A percentile compares a stretch with the other conserved stretches of the same genome.
Evolutionary conservation across 2,888 invertebrate species (phyloP).

Genomic region (Salpingus planirostris): DNA sequence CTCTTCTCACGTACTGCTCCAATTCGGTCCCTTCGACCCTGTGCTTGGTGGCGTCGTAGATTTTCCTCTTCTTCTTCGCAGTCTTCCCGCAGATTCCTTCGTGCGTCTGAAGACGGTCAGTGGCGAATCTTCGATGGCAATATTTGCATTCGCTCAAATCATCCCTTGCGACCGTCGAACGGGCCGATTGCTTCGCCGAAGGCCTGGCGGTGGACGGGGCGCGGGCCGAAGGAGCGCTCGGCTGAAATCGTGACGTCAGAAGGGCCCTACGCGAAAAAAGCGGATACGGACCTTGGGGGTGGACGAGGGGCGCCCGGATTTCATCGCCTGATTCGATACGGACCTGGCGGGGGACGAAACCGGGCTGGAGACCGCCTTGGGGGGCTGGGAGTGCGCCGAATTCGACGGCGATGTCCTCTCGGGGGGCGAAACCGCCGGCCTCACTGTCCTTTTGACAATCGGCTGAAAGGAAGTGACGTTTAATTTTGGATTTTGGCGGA

Average conservation of each 20-base stretch:
- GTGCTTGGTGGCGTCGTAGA: conserved; percentile 85
- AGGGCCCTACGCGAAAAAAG: too few relatives aligned
- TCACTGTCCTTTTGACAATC: conserved; percentile 14
- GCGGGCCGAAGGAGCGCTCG: conserved; percentile 4
- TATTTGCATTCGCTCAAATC: conserved; percentile 54
- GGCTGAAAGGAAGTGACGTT: too few relatives aligned
- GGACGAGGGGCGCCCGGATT: too few relatives aligned
- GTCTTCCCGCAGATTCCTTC: conserved; percentile 77
- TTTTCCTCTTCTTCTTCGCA: conserved; percentile 72
- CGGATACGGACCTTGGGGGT: too few relatives aligned
- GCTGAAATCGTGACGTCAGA: too few relatives aligned
- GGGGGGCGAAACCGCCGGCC: conserved; percentile 5
- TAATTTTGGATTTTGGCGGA: too few relatives aligned
- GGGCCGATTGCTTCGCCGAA: conserved; percentile 27
- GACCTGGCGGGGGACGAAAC: conserved; percentile 8
- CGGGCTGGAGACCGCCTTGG: conserved; percentile 2
- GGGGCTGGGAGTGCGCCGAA: conserved; percentile 4
- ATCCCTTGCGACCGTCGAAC: conserved; percentile 34
- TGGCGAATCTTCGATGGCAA: conserved; percentile 73
- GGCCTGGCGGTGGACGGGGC: conserved; percentile 27
- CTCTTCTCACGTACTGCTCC: conserved; percentile 58
- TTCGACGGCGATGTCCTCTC: conserved; percentile 1
- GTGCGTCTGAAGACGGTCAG: conserved; percentile 75
- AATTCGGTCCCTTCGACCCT: conserved; percentile 85
- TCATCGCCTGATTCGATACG: conserved; percentile 5